A percentile compares a stretch with the other conserved stretches of the same genome.
Conservation (phyloP, 1,140 invertebrate genomes). For the Aleiodes sp. region DNA sequence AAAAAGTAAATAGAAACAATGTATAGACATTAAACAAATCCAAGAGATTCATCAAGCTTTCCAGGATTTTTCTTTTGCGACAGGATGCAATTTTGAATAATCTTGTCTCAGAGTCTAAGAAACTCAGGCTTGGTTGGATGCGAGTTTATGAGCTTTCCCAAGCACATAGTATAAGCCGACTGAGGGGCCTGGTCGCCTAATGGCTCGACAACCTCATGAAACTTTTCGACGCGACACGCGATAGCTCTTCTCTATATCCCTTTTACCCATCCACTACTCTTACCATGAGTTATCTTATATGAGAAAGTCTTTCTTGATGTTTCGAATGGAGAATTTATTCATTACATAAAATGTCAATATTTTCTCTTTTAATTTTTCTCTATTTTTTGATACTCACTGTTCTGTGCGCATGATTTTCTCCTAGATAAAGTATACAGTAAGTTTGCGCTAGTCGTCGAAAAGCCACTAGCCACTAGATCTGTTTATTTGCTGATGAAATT, state of each 20-base stretch:
- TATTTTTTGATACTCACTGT: too few species aligned
- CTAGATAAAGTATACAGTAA: too few species aligned
- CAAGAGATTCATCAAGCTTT: too few species aligned
- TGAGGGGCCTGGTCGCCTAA: constrained; percentile 32
- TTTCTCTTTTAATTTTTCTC: too few species aligned
- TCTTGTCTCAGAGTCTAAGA: background rate
- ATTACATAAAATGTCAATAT: too few species aligned
- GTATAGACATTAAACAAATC: too few species aligned
- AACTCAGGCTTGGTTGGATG: background rate
- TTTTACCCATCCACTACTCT: background rate
- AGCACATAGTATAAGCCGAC: background rate
- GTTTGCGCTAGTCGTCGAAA: too few species aligned
- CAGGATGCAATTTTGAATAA: constrained; percentile 11
- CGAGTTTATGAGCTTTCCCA: constrained; percentile 17
- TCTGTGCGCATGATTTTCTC: too few species aligned
- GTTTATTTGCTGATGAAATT: too few species aligned
- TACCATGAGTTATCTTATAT: background rate
- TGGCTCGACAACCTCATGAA: constrained; percentile 41
- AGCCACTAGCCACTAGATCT: too few species aligned
- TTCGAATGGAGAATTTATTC: background rate
- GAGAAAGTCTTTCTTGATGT: background rate
- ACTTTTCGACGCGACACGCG: constrained; percentile 37
- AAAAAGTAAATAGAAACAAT: too few species aligned
- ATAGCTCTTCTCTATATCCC: constrained; percentile 23
- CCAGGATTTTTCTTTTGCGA: background rate